These are phyloP conservation scores for Mellilla xanthometata DNA, from an alignment of 2,888 invertebrate species.

Conservation along the genomic window DNA sequence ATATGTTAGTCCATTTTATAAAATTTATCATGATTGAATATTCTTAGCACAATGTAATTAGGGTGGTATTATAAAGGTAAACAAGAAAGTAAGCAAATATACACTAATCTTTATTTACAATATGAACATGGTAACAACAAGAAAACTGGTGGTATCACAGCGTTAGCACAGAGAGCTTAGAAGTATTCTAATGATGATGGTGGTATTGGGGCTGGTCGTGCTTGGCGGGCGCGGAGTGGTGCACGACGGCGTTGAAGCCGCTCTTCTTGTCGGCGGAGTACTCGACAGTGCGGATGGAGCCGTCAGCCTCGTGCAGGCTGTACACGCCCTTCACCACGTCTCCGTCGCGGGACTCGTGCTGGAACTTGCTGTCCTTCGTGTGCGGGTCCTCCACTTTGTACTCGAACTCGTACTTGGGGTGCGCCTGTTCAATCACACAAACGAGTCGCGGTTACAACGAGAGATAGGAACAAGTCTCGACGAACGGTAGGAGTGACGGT, in stretches of 20 bases:
- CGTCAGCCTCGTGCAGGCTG: slow-evolving; percentile 80
- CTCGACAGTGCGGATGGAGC: slow-evolving; percentile 67
- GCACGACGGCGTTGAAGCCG: slow-evolving; percentile 78
- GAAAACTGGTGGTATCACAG: slow-evolving; percentile 17
- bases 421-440: slow-evolving; percentile 43
- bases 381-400: slow-evolving; percentile 79
- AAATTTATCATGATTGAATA: too few species aligned
- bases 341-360: slow-evolving; percentile 79
- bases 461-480: too few species aligned
- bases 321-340: slow-evolving; percentile 81
- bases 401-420: slow-evolving; percentile 79
- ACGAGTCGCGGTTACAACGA: too few species aligned
- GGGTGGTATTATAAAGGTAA: background rate
- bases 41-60: too few species aligned
- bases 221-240: slow-evolving; percentile 58
- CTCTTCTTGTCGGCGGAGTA: slow-evolving; percentile 74
- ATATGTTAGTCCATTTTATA: too few species aligned
- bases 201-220: slow-evolving; percentile 46
- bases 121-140: slow-evolving; percentile 25
- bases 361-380: slow-evolving; percentile 81
- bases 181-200: slow-evolving; percentile 26
- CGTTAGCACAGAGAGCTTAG: too few species aligned
- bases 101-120: slow-evolving; percentile 31
- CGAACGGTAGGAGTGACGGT: too few species aligned
- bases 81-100: background rate